Evolutionary conservation across 2,797 vertebrate genomes (phyloP), one percentile per base, ranked within the genome.

Genomic region (Lepilemur ruficaudatus): DNA sequence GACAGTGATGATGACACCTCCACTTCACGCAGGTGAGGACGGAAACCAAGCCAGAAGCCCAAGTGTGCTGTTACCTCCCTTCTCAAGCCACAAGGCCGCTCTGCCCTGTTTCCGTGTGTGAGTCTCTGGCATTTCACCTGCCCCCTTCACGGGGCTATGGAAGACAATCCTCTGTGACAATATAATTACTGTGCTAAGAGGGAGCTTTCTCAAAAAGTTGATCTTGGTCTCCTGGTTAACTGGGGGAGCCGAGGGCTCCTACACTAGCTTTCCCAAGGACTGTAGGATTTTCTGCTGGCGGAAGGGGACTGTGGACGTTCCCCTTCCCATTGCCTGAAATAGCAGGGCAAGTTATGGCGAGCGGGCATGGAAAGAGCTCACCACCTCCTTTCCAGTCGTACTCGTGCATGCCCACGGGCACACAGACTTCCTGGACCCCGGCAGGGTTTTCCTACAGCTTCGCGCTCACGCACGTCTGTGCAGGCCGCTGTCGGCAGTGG

Each of bases 401-500:
- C 4, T 4, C 0, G 0, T 43, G 50, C 17, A 15, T 10, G 9
- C 35, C 30, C 38, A 4, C 1, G 10, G n/a, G 5, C 10, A 61
- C n/a, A 15, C 30, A 32, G 57, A 41, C 22, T 5, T 13, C 67
- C 32, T 52, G 38, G n/a, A 20, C 38, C 17, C 50, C 0, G 17
- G 0, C 2, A 9, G 22, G 4, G 1, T 30, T 11, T 41, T n/a
- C 32, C 41, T 30, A 2, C 7, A 38, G 46, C 23, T 28, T 65
- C 23, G 1, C 7, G 10, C 32, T 55, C 28, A 59, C 23, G 35
- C 30, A 18, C 4, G 0, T 61, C 35, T 46, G 20, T 35, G 8
- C 14, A 20, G 9, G 17, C 65, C 41, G 11, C 11, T 32, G 12
- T 55, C 41, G 23, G 30, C 30, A 50, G 1, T 5, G 20, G 30